These are phyloP conservation scores for Ptyas mucosa DNA, from an alignment of 2,113 vertebrate species.

Conservation along the genomic window DNA sequence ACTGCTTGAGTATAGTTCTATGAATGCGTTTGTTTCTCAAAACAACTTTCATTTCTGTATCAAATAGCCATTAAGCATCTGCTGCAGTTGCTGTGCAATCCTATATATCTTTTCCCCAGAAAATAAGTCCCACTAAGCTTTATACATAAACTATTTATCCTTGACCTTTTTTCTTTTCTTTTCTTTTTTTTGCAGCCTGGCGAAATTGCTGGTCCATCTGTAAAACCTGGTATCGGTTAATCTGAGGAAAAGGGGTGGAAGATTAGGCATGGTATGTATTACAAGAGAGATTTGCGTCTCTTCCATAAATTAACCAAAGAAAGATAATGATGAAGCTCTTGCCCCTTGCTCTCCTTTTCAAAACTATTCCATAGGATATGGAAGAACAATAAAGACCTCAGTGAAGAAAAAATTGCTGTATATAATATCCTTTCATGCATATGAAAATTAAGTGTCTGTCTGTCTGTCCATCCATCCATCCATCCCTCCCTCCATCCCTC, in stretches of 20 bases:
- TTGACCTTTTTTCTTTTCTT: conserved; percentile 11
- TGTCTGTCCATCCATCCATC: too few species aligned
- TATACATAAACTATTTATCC: conserved; percentile 9
- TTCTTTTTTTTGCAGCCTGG: conserved; percentile 22
- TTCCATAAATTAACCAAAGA: neutral
- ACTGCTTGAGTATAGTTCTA: conserved; percentile 9
- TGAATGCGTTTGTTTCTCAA: neutral
- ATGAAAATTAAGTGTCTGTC: neutral
- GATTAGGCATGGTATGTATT: neutral
- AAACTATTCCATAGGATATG: neutral
- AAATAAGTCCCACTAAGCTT: neutral
- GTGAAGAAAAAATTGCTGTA: neutral
- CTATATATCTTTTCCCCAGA: neutral
- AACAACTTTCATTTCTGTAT: neutral
- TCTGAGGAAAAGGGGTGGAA: neutral
- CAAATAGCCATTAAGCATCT: neutral
- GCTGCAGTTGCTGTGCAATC: conserved; percentile 20
- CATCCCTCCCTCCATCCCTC: too few species aligned
- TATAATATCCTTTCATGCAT: neutral
- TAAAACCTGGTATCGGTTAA: conserved; percentile 31
- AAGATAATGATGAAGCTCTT: neutral
- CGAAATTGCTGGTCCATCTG: conserved; percentile 36
- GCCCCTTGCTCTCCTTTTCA: neutral
- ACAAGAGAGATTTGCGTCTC: neutral
- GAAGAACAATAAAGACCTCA: neutral